Conservation (phyloP, 2,113 vertebrate species). For the Columba janthina region DNA sequence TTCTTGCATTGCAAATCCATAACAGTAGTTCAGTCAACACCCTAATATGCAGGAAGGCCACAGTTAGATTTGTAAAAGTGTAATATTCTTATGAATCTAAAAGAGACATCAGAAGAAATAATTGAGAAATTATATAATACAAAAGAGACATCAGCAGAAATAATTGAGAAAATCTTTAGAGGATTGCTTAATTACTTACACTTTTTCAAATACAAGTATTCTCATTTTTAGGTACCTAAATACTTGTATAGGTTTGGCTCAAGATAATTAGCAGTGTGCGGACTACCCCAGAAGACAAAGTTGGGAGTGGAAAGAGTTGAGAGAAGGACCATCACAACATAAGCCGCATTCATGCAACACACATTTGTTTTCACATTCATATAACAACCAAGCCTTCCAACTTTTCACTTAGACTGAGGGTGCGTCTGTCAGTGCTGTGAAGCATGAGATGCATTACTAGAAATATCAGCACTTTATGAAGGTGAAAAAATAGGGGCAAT, state of each 20-base stretch:
- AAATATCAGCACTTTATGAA: not conserved
- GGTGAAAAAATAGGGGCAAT: not conserved
- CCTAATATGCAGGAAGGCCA: not conserved
- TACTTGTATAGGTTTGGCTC: not conserved
- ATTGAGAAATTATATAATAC: not conserved
- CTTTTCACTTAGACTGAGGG: not conserved
- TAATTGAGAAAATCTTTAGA: not conserved
- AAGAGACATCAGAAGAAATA: not conserved
- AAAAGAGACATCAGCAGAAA: not conserved
- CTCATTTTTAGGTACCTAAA: not conserved
- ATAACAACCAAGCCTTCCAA: fast-evolving
- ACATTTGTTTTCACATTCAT: not conserved
- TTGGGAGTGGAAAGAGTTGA: not conserved
- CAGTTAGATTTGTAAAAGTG: not conserved
- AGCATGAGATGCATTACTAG: not conserved
- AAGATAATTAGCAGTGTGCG: not conserved
- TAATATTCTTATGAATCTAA: not conserved
- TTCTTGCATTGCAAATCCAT: not conserved
- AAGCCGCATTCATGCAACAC: not conserved
- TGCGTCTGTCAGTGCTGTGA: not conserved
- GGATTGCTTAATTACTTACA: not conserved
- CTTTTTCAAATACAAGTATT: conserved; percentile 3
- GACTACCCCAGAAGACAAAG: not conserved
- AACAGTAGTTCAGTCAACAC: not conserved
- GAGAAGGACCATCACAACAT: not conserved